A percentile compares a stretch with the other conserved stretches of the same genome.
phyloP scores from a whole-genome alignment of 2,888 invertebrate species.

The Drosophila prostipennis region DNA sequence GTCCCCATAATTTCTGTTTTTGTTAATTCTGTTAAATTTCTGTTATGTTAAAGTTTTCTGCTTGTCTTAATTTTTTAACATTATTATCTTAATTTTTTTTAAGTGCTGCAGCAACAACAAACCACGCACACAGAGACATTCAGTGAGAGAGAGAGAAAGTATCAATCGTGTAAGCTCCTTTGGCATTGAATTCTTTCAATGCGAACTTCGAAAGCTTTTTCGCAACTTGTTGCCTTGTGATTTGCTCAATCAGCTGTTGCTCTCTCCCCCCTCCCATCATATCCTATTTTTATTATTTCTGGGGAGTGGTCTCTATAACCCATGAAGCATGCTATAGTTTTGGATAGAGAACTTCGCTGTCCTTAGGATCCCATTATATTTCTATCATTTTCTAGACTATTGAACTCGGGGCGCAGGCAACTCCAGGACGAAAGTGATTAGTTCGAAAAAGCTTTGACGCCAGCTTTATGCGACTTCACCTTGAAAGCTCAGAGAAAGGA shows the following conservation, averaged over 20 bases:
- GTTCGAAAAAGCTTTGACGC: conserved; percentile 28
- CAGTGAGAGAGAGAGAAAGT: not conserved
- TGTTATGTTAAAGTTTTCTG: too few relatives aligned
- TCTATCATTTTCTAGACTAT: not conserved
- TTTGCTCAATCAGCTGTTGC: conserved; percentile 79
- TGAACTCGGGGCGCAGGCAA: not conserved
- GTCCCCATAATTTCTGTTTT: too few relatives aligned
- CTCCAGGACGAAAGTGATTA: conserved; percentile 6
- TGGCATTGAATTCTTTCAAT: conserved; percentile 69
- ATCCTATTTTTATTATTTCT: not conserved
- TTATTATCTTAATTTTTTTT: not conserved
- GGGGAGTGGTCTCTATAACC: conserved; percentile 8
- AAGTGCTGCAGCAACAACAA: conserved; percentile 9
- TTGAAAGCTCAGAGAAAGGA: conserved; percentile 50
- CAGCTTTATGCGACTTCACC: conserved; percentile 61
- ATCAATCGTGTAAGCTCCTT: conserved; percentile 38
- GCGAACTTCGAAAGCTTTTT: conserved; percentile 79
- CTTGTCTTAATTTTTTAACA: not conserved
- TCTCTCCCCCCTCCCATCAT: conserved; percentile 13
- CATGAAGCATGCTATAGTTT: conserved; percentile 9
- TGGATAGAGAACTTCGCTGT: not conserved
- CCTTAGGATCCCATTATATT: not conserved
- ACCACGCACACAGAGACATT: conserved; percentile 1
- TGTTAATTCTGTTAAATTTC: too few relatives aligned
- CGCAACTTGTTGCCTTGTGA: conserved; percentile 82